Evolutionary conservation across 2,888 invertebrate genomes (phyloP).

Genomic region (Nezara viridula): DNA sequence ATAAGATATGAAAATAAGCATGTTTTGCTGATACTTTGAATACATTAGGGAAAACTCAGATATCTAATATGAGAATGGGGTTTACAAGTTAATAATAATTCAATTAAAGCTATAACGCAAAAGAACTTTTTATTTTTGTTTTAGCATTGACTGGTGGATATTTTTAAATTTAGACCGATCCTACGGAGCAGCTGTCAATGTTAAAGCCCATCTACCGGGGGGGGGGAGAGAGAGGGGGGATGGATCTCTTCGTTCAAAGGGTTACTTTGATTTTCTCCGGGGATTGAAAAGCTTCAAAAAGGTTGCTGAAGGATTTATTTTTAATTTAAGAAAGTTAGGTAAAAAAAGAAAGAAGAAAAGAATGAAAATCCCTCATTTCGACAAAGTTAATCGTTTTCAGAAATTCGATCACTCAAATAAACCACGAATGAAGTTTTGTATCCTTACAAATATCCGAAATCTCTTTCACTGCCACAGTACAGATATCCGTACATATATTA

Average conservation of each 20-base stretch:
- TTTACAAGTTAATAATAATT: too few species aligned
- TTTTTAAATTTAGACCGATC: neutral
- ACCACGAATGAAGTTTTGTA: neutral
- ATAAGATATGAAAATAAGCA: too few species aligned
- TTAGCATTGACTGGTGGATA: too few species aligned
- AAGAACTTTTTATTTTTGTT: too few species aligned
- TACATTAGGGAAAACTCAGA: too few species aligned
- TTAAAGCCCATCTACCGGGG: neutral
- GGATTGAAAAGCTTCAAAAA: neutral
- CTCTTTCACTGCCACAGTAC: too few species aligned
- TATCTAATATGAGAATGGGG: too few species aligned
- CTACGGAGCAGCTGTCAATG: neutral
- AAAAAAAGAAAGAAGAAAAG: neutral
- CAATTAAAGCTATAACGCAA: too few species aligned
- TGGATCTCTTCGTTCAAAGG: neutral
- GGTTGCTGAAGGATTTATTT: neutral
- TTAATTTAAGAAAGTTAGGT: conserved; percentile 9
- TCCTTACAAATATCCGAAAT: too few species aligned
- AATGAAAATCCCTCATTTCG: neutral
- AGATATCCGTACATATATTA: too few species aligned
- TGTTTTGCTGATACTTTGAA: too few species aligned
- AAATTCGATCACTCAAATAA: neutral
- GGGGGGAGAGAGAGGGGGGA: too few species aligned
- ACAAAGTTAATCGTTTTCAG: neutral
- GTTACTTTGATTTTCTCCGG: neutral